These are phyloP conservation scores for Sphinx pinastri DNA, from an alignment of 2,888 invertebrate species.

Conservation along the genomic window DNA sequence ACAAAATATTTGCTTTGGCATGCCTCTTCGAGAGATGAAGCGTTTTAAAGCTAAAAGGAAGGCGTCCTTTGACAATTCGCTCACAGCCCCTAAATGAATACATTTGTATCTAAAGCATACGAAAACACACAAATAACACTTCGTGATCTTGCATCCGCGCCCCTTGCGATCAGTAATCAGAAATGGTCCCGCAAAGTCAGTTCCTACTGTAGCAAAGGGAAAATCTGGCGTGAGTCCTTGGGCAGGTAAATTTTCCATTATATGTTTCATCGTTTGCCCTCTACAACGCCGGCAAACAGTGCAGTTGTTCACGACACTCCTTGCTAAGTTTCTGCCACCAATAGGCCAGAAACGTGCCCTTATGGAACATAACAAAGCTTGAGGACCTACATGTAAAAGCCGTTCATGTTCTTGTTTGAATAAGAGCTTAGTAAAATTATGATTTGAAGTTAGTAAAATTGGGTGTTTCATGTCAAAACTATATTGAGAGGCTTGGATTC, in stretches of 20 bases:
- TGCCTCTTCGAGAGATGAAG: constrained; percentile 45
- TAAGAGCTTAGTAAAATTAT: constrained; percentile 31
- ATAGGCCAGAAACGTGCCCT: constrained; percentile 33
- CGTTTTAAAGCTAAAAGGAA: constrained; percentile 41
- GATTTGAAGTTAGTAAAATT: constrained; percentile 29
- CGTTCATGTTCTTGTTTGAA: constrained; percentile 30
- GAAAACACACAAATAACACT: constrained; percentile 38
- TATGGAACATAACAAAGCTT: constrained; percentile 26
- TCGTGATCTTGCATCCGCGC: constrained; percentile 28
- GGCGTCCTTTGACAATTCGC: constrained; percentile 40
- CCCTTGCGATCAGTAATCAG: constrained; percentile 31
- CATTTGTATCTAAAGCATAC: constrained; percentile 41
- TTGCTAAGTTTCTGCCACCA: constrained; percentile 32
- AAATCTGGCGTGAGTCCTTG: constrained; percentile 26
- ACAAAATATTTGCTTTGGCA: constrained; percentile 43
- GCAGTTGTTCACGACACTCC: constrained; percentile 29
- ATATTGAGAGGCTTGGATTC: neutral
- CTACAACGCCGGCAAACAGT: constrained; percentile 29
- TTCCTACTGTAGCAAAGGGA: constrained; percentile 36
- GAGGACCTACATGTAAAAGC: constrained; percentile 33
- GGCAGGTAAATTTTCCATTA: constrained; percentile 33
- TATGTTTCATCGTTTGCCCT: constrained; percentile 26
- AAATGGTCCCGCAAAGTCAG: constrained; percentile 42
- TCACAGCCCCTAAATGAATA: constrained; percentile 41
- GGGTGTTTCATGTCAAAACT: constrained; percentile 28